Evolutionary conservation across 2,113 vertebrate species (phyloP), one percentile per base, ranked within the genome.

Genomic region (Dromiciops gliroides): DNA sequence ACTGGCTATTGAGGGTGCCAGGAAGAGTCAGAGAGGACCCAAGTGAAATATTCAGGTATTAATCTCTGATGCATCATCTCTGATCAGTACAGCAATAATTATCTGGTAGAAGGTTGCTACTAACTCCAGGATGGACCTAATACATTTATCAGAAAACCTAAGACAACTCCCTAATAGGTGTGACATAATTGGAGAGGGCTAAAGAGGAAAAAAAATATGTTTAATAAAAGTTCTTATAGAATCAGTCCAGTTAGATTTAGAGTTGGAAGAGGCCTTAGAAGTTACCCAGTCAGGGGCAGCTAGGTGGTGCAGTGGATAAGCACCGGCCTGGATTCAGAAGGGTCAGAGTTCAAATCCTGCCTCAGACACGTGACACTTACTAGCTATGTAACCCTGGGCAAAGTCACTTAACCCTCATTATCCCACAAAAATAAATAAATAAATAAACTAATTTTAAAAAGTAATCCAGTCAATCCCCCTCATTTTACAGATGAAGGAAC

Each of bases 121-220:
- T 16, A 50, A 37, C 44, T 37, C 51, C 8, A 24, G 26, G 31
- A 44, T 23, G 51, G n/a, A 48, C 2, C 4, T 24, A 0, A 28
- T 37, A 16, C 31, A 23, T 3, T 8, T 24, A 37, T 10, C 16
- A 1, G n/a, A 50, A 37, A 52, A 7, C 26, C 5, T 25, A 14
- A 9, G 31, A 11, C 0, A 16, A 53, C 89, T 48, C 25, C 1
- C 6, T n/a, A 14, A 4, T 24, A 10, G 9, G 25, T 31, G 22
- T 24, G 47, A 22, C 89, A 2, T 5, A 0, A 1, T 1, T 0
- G 9, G 3, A 4, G 3, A n/a, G 7, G 3, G 0, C 16, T 10
- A 11, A 49, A n/a, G 16, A 56, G 50, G 19, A n/a, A n/a, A n/a
- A 48, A n/a, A 49, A 89, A 0, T 0, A 10, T 24, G 0, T 26